phyloP scores from a whole-genome alignment of 2,113 vertebrate species.

The Spheniscus mendiculus region DNA sequence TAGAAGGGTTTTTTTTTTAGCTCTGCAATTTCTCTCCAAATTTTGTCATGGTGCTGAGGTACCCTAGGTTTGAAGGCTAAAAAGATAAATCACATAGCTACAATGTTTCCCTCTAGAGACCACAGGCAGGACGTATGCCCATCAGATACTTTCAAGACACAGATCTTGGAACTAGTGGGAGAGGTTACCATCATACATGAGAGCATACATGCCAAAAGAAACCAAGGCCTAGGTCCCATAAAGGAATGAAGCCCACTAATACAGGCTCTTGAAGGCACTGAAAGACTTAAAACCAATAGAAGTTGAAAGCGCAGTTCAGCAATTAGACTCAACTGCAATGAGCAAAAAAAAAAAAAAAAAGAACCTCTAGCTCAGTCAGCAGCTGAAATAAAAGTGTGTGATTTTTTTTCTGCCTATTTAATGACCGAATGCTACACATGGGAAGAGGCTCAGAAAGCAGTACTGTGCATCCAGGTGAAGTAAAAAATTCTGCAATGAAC shows the following conservation, averaged over 20 bases:
- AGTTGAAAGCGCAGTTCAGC: neutral
- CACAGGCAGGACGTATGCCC: fast-evolving
- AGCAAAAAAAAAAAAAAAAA: neutral
- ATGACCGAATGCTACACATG: neutral
- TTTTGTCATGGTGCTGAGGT: too few species aligned
- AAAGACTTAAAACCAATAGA: neutral
- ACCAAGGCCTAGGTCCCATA: neutral
- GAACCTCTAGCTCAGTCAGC: neutral
- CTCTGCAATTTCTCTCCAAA: neutral
- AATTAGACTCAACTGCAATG: neutral
- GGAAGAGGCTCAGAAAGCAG: neutral
- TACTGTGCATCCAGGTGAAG: neutral
- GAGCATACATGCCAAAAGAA: neutral
- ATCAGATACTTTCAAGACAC: neutral
- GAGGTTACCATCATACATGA: fast-evolving
- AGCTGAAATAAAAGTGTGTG: neutral
- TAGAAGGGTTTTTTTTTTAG: neutral
- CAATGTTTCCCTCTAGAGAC: neutral
- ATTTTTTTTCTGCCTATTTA: neutral
- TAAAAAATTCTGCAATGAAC: neutral
- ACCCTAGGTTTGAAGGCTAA: neutral
- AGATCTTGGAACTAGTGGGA: neutral
- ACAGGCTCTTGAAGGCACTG: neutral
- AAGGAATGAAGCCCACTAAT: neutral
- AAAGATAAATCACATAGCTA: neutral